These are phyloP conservation scores for Heterotis niloticus DNA, from an alignment of 2,113 vertebrate species.

Conservation along the genomic window DNA sequence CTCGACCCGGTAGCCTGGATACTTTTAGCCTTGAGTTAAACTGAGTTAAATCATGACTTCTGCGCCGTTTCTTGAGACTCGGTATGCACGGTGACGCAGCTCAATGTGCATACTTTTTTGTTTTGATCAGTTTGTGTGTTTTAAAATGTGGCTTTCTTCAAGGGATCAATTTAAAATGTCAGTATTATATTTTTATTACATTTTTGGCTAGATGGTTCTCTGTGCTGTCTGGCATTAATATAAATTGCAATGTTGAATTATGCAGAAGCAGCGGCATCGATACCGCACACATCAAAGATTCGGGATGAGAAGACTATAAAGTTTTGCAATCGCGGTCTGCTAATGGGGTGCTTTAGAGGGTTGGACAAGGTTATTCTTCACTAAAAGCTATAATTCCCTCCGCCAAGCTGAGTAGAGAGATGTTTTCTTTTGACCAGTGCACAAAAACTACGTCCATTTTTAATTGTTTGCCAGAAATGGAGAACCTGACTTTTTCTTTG, in stretches of 20 bases:
- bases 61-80: not conserved
- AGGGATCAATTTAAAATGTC: constrained; percentile 8
- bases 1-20: not conserved
- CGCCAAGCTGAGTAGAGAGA: not conserved
- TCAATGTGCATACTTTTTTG: not conserved
- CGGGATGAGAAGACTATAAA: not conserved
- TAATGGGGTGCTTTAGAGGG: constrained; percentile 5
- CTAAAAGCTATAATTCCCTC: constrained; percentile 11
- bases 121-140: not conserved
- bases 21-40: not conserved
- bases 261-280: constrained; percentile 9
- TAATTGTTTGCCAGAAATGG: too few relatives aligned
- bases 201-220: constrained; percentile 13
- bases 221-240: constrained; percentile 15
- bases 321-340: not conserved
- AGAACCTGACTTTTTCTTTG: too few relatives aligned
- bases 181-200: not conserved
- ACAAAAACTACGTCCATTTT: too few relatives aligned
- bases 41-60: not conserved
- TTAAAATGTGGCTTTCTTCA: constrained; percentile 1
- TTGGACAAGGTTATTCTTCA: constrained; percentile 20
- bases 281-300: constrained; percentile 2
- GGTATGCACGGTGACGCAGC: not conserved
- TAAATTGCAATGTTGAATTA: constrained; percentile 24
- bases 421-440: not conserved